Evolutionary conservation across 2,797 vertebrate genomes (phyloP), one percentile per base, ranked within the genome.

Genomic region (Cossypha dichroa): DNA sequence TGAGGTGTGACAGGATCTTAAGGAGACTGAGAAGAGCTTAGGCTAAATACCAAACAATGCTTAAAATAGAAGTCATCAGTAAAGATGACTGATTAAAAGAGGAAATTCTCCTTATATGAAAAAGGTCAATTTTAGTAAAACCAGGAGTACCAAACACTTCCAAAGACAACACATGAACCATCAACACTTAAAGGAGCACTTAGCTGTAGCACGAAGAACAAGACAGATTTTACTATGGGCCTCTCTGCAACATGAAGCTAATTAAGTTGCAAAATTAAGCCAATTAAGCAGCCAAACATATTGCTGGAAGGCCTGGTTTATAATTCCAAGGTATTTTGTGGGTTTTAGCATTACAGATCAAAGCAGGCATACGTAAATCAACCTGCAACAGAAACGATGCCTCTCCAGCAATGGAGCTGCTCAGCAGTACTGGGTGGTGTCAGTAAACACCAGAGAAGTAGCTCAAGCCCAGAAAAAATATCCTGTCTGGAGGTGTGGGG

Each of bases 261-360:
- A 94, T 92, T 91, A 85, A 79, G 10, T n/a, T 79, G 74, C 70
- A 89, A 79, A 94, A 78, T 82, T 33, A 82, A 45, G 52, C 19
- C 21, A 89, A 94, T 91, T 85, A 94, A 72, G 46, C 40, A 69
- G 94, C 15, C 64, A 88, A 90, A 85, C 17, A 8, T 64, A 74
- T 51, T 0, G 62, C 93, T 68, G 88, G 79, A 85, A 94, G 96
- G 93, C 66, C 33, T 54, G 33, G 41, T 95, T 95, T 93, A 67
- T 2, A 74, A 56, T 56, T 77, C 45, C 19, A 64, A 80, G 45
- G 64, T 33, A 56, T 67, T 85, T 18, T 87, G 96, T 85, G 93
- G 87, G 6, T 92, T 94, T 73, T 22, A 56, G 36, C 81, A 78
- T 51, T 79, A 73, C 8, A 89, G 63, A 79, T 91, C 81, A 91